A percentile compares a stretch with the other conserved stretches of the same genome.
Conservation (phyloP, 2,113 vertebrate species). For the Microcebus griseorufus region DNA sequence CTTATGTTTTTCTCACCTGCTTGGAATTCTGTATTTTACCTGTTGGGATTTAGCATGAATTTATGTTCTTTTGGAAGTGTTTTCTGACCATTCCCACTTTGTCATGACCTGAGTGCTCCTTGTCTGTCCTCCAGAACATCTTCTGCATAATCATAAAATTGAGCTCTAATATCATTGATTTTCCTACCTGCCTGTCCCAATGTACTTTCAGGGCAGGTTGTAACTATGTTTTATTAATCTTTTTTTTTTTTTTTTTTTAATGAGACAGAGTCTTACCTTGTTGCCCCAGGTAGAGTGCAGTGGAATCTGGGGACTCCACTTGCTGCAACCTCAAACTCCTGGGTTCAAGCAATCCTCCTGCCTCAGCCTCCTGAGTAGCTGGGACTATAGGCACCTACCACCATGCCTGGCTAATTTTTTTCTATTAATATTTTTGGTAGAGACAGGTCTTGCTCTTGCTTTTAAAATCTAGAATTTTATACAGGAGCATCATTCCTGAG, state of each 20-base stretch:
- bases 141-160: not conserved
- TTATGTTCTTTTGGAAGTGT: not conserved
- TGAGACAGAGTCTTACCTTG: no score
- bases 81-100: not conserved
- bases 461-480: slow-evolving; percentile 37
- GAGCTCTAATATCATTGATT: not conserved
- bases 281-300: no score
- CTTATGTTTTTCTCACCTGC: not conserved
- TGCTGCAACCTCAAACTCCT: no score
- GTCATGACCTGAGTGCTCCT: not conserved
- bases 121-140: not conserved
- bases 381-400: no score
- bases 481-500: not conserved
- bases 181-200: not conserved
- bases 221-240: not conserved
- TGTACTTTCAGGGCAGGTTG: not conserved
- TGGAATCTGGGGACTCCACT: no score
- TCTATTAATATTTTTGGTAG: no score
- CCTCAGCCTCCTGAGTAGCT: no score
- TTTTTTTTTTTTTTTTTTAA: not conserved
- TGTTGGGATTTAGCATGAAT: not conserved
- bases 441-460: no score
- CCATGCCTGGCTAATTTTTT: no score
- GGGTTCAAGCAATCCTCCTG: no score
- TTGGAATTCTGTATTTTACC: slow-evolving; percentile 26